phyloP scores from a whole-genome alignment of 2,113 vertebrate species.

The Phylloscopus whistleri region DNA sequence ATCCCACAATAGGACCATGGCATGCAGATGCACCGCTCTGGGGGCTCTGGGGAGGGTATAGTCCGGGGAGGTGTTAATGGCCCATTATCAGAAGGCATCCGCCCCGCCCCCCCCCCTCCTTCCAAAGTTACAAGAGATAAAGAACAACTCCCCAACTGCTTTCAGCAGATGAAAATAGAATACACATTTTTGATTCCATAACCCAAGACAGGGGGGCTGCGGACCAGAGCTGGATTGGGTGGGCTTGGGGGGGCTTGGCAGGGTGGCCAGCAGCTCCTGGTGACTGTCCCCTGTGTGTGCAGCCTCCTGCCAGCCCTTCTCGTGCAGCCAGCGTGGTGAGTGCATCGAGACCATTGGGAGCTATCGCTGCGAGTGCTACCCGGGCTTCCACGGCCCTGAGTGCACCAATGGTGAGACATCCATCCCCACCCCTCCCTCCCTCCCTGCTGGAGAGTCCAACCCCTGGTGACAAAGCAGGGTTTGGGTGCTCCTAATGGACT shows the following conservation, averaged over 20 bases:
- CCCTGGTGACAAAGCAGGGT: not conserved
- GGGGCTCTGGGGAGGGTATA: no score
- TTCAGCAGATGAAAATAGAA: no score
- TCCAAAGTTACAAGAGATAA: no score
- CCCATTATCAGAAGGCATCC: no score
- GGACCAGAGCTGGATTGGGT: accelerated
- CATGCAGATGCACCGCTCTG: no score
- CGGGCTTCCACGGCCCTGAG: conserved; percentile 79
- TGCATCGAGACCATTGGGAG: conserved; percentile 88
- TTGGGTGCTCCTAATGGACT: accelerated
- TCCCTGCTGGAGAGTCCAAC: not conserved
- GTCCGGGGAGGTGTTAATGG: no score
- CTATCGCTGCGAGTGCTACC: conserved; percentile 80
- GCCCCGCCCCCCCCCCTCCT: no score
- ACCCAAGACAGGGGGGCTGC: no score
- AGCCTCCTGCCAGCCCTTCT: conserved; percentile 81
- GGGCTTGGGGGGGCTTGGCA: not conserved
- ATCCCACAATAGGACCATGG: no score
- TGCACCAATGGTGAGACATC: conserved; percentile 78
- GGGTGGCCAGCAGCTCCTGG: not conserved
- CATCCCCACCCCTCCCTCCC: not conserved
- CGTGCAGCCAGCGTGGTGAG: conserved; percentile 75
- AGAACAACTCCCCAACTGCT: no score
- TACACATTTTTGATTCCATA: no score
- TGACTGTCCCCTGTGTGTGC: not conserved